These are phyloP conservation scores for Lissonota sp. DNA, from an alignment of 2,888 invertebrate species.

Conservation along the genomic window DNA sequence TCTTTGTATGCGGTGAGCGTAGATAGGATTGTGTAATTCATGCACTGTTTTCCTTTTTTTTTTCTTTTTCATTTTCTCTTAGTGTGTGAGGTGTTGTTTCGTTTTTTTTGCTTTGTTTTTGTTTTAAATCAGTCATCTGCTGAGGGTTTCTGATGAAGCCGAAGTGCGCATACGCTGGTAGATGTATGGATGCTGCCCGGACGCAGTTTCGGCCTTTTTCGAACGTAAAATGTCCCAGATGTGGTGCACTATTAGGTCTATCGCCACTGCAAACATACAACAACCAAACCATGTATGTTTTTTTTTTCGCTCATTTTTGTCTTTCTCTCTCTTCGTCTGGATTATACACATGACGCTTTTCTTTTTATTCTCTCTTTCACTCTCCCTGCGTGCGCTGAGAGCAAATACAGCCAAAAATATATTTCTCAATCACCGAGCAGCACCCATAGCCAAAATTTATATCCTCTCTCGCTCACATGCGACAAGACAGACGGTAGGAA, in stretches of 20 bases:
- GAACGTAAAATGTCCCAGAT: constrained; percentile 97
- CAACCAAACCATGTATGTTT: constrained; percentile 84
- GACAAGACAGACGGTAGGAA: constrained; percentile 39
- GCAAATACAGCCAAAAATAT: constrained; percentile 37
- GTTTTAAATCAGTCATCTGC: constrained; percentile 80
- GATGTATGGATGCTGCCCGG: constrained; percentile 84
- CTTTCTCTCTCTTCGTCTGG: constrained; percentile 38
- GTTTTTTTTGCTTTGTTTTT: constrained; percentile 51
- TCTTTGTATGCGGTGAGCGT: constrained; percentile 61
- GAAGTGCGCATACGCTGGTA: constrained; percentile 82
- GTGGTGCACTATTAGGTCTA: constrained; percentile 99
- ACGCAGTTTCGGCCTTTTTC: constrained; percentile 84
- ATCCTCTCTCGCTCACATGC: constrained; percentile 31
- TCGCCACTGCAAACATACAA: constrained; percentile 95
- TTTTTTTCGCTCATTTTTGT: constrained; percentile 60
- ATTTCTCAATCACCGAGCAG: constrained; percentile 79
- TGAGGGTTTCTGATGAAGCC: constrained; percentile 82
- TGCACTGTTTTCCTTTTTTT: constrained; percentile 56
- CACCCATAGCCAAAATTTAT: constrained; percentile 75
- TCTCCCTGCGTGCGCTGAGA: constrained; percentile 32
- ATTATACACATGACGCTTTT: constrained; percentile 11
- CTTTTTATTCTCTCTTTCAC: not conserved
- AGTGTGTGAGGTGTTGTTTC: too few species aligned
- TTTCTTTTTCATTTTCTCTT: constrained; percentile 9
- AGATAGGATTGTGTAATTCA: constrained; percentile 63